Percentiles rank a stretch among this genome's conserved stretches.
Evolutionary conservation across 2,113 vertebrate species (phyloP).

Genomic region (Emydura subglobosa): DNA sequence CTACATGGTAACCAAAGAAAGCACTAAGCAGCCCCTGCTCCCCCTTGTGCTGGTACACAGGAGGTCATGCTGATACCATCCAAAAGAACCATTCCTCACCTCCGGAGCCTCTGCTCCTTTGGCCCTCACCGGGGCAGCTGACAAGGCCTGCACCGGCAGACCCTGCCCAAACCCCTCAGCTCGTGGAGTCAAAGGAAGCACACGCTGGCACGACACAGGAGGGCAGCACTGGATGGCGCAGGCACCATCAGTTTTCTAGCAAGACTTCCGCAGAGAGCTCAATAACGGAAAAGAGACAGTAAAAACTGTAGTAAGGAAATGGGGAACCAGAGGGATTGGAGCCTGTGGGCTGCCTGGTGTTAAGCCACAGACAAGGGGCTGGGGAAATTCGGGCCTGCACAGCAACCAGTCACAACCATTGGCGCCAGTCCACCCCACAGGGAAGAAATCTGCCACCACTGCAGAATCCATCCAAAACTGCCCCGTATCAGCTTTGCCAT

Average conservation of each 20-base stretch:
- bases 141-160: neutral
- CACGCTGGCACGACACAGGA: neutral
- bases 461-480: accelerated
- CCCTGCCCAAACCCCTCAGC: neutral
- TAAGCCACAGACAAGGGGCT: neutral
- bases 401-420: accelerated
- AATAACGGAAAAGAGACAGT: accelerated
- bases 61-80: neutral
- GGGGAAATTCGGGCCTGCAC: neutral
- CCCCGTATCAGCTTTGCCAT: neutral
- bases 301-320: neutral
- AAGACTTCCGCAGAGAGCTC: neutral
- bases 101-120: neutral
- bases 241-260: neutral
- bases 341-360: accelerated
- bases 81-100: neutral
- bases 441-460: accelerated
- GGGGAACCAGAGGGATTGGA: accelerated
- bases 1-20: constrained; percentile 46
- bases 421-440: accelerated
- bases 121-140: neutral
- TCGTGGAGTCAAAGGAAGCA: neutral
- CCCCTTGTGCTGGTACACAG: accelerated
- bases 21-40: neutral
- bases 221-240: neutral